Base-by-base conservation (phyloP, 2,113 vertebrate species). In the Merops nubicus region DNA sequence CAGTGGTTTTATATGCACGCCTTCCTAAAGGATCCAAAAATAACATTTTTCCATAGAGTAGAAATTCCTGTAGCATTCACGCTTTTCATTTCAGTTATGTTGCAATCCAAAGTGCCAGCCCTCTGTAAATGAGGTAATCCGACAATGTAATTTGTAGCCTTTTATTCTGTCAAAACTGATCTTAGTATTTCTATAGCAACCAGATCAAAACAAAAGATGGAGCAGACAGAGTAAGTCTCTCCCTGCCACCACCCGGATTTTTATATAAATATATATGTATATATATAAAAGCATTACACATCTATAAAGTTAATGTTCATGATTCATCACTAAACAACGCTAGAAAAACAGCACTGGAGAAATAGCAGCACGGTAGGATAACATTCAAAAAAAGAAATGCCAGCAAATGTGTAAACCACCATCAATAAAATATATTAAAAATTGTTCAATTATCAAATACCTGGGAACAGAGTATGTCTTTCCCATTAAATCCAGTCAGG, bases 21-120 rank as follows among this genome's bases (percentile, higher is more conserved):
- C 98, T 96, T 98, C 96, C 96, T 75, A 92, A 77, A 86, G 96
- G 43, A 91, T 98, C 98, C 98, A 99, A 99, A 98, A 99, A 98
- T 98, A 99, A 99, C 98, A 99, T 97, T 97, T 98, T 96, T 98
- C 95, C 97, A 97, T 65, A 94, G 96, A 98, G 97, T 98, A 98
- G 97, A 98, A 98, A 98, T 98, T 99, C 98, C 97, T 98, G 97
- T 70, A 90, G 97, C 34, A 92, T 96, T 97, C 96, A 96, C 76
- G 91, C 96, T 93, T 87, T 97, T 98, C 97, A 56, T 94, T 91
- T 94, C 97, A 98, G 97, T 85, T 97, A 96, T 97, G 97, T 94
- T 97, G 96, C 97, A 96, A 96, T 93, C 97, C 96, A 88, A 94
- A 97, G 97, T 98, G 98, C 98, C 97, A 93, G 96, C 95, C 91